Base-by-base conservation (phyloP, 2,888 invertebrate species). In the Emesis russula region DNA sequence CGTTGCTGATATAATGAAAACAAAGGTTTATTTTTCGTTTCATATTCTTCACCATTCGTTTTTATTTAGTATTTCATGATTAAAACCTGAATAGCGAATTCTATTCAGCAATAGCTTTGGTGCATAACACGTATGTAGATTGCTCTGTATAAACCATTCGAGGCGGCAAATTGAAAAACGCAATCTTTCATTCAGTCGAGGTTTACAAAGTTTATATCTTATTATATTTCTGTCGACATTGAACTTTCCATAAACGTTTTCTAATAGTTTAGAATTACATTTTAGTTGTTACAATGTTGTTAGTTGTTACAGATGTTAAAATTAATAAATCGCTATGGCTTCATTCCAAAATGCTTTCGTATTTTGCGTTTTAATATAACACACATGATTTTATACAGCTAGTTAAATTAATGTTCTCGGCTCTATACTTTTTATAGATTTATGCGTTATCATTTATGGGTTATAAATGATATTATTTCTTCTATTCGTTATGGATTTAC, bases 141-240 rank as follows among this genome's bases (percentile, higher is more conserved):
- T 68, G 68, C 68, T 68, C 15, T 68, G 68, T 68, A 15, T 15
- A 68, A 68, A 68, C 68, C 33, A 68, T 31, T 31, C 33, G 68
- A 68, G 33, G 68, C 68, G 68, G 68, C 33, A 68, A 68, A 68
- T 68, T 68, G 33, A 68, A 68, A 68, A 68, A 33, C 68, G 33
- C 68, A 68, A 68, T 68, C 31, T 15, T 15, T 68, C 68, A 33
- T 68, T 68, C 33, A 33, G 4, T 53, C 33, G 13, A 68, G 33
- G 31, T 68, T n/a, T 53, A 53, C 33, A 15, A 68, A 68, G 31
- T 25, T 18, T 33, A 68, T 68, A 33, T 68, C 5, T 68, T 31
- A 13, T 33, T 33, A 68, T 13, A 25, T 9, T 25, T 4, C 33
- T n/a, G 11, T 33, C 5, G 68, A 68, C 68, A 68, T 68, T 68